Evolutionary conservation across 2,113 vertebrate genomes (phyloP).

Genomic region (Apus apus): DNA sequence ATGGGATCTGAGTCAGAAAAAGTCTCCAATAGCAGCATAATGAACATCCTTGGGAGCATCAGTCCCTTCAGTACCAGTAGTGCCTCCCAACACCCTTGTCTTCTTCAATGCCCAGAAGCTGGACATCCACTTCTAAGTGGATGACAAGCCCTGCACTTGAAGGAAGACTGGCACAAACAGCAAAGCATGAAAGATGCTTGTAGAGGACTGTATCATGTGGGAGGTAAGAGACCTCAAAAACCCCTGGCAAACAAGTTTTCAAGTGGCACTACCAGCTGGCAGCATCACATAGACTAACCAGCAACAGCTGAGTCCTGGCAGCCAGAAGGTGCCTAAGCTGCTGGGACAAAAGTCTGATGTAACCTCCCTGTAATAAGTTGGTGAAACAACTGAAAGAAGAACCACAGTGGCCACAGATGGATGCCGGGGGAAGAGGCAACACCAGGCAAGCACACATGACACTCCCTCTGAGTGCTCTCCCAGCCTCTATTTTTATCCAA

Average conservation of each 20-base stretch:
- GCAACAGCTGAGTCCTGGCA: neutral
- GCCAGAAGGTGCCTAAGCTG: neutral
- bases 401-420: neutral
- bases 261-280: neutral
- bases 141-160: neutral
- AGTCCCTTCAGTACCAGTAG: neutral
- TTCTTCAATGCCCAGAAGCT: neutral
- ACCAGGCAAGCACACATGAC: neutral
- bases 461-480: neutral
- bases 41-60: neutral
- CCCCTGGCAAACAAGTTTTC: neutral
- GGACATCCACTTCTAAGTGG: too few relatives aligned
- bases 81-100: too few relatives aligned
- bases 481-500: slow-evolving; percentile 15
- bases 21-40: neutral
- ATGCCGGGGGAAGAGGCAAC: neutral
- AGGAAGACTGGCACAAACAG: neutral
- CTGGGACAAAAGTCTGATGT: neutral
- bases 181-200: neutral
- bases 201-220: accelerated
- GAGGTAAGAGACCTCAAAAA: neutral
- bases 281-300: neutral
- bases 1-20: neutral
- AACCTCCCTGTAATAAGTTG: neutral
- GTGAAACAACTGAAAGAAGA: neutral